Base-by-base conservation (phyloP, 2,113 vertebrate genomes). In the Sarotherodon lohbergeri region DNA sequence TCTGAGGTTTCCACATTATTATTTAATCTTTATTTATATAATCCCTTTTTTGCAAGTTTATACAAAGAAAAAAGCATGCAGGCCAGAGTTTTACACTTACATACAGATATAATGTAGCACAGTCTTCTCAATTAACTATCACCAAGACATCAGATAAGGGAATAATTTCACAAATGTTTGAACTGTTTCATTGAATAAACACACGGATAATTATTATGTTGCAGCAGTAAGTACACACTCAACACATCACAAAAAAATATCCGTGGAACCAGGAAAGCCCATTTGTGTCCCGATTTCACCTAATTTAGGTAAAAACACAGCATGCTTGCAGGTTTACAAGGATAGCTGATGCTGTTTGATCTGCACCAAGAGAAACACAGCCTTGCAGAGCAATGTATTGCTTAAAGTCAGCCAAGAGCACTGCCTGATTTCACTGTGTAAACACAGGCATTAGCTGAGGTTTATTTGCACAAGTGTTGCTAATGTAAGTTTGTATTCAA, bases 401-500 rank as follows among this genome's bases (percentile, higher is more conserved):
- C 88, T 88, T 87, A 93, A 86, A 90, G 82, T n/a, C 80, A 82
- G 90, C 91, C 87, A 91, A 88, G 85, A 86, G 43, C 66, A 24
- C 17, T 4, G 82, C 36, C 84, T 78, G 90, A 87, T 24, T 66
- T 86, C 54, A 81, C 89, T 92, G 66, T 86, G 84, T 92, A 89
- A 94, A 94, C 90, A 90, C 50, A 0, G 43, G 56, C 56, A 50
- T 59, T 81, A 84, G 88, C 89, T 83, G 19, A 11, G 54, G 86
- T 92, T 85, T 94, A 87, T 93, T 94, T 86, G 56, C 34, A 85
- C 55, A 88, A 14, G 19, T 82, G 85, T 17, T 32, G 79, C 81
- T 87, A 81, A 91, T 89, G 55, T 86, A 86, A 87, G 87, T 48
- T 85, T 88, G 55, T 63, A 79, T 78, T 88, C 63, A 88, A 88